Evolutionary conservation across 2,888 invertebrate genomes (phyloP).

Genomic region (Eupithecia subfuscata): DNA sequence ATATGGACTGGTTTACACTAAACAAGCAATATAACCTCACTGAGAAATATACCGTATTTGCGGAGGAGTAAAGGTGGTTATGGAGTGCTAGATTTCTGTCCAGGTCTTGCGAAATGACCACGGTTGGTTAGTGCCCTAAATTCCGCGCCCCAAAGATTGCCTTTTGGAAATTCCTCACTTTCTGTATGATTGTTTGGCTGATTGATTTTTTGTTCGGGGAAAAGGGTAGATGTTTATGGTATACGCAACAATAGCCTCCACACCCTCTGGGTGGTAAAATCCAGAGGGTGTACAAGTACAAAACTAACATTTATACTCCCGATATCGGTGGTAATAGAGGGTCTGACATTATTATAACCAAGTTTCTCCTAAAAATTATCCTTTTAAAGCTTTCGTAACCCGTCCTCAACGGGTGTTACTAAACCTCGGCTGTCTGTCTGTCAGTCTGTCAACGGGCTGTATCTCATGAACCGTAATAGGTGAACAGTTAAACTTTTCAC

Average conservation of each 20-base stretch:
- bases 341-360: too few relatives aligned
- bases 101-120: slow-evolving; percentile 59
- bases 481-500: neutral
- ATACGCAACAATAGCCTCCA: neutral
- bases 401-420: neutral
- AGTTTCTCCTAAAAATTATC: too few relatives aligned
- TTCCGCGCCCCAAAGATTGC: slow-evolving; percentile 64
- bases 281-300: neutral
- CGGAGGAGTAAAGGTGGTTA: slow-evolving; percentile 50
- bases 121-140: slow-evolving; percentile 70
- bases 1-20: slow-evolving; percentile 42
- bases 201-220: neutral
- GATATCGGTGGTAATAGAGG: neutral
- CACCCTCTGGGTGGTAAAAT: neutral
- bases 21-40: slow-evolving; percentile 44
- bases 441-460: neutral
- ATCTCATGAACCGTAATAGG: neutral
- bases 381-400: too few relatives aligned
- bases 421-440: neutral
- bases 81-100: slow-evolving; percentile 49
- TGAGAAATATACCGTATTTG: slow-evolving; percentile 43
- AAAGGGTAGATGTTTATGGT: neutral
- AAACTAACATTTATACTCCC: neutral
- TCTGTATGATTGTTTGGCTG: slow-evolving; percentile 31
- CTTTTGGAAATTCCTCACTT: slow-evolving; percentile 57